Evolutionary conservation across 2,888 invertebrate genomes (phyloP).

Genomic region (Apoda limacodes): DNA sequence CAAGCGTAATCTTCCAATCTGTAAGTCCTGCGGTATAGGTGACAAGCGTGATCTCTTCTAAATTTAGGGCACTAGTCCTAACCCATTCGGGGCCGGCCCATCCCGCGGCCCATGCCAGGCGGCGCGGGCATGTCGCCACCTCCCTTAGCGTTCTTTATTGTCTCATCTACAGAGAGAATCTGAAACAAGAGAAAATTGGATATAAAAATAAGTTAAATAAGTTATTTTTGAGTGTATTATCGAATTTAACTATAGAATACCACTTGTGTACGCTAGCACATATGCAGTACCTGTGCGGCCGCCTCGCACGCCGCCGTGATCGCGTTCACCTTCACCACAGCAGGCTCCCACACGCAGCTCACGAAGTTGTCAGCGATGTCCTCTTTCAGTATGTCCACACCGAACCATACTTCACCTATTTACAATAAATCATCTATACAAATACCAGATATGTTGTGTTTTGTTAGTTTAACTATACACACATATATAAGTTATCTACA

Average conservation of each 20-base stretch:
- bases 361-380: slow-evolving; percentile 94
- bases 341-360: slow-evolving; percentile 98
- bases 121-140: slow-evolving; percentile 61
- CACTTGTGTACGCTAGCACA: background rate
- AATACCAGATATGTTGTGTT: too few relatives aligned
- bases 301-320: slow-evolving; percentile 97
- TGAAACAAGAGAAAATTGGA: slow-evolving; percentile 29
- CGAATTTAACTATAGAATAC: background rate
- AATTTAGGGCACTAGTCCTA: slow-evolving; percentile 23
- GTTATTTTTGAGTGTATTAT: background rate
- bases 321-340: slow-evolving; percentile 96
- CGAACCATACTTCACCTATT: slow-evolving; percentile 87
- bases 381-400: slow-evolving; percentile 94
- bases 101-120: slow-evolving; percentile 69
- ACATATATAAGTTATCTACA: too few relatives aligned
- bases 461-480: too few relatives aligned
- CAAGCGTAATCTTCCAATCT: too few relatives aligned
- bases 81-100: slow-evolving; percentile 81
- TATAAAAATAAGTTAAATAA: too few relatives aligned
- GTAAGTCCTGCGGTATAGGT: background rate
- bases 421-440: too few relatives aligned
- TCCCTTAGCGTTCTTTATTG: slow-evolving; percentile 90
- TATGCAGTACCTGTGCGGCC: slow-evolving; percentile 76
- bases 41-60: background rate
- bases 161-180: slow-evolving; percentile 97